phyloP scores from a whole-genome alignment of 2,888 invertebrate genomes.

The Fragum sueziense region DNA sequence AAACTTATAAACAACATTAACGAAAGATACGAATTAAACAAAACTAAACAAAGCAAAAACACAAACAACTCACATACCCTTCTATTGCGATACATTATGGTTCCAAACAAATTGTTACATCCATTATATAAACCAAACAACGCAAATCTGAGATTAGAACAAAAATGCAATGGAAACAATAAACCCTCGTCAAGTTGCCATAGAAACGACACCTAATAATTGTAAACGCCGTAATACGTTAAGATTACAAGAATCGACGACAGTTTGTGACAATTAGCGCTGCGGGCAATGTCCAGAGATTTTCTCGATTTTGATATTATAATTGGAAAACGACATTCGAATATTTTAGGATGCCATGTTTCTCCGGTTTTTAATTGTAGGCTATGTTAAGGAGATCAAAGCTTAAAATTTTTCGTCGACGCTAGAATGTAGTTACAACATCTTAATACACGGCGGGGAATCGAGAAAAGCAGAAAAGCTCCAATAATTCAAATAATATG shows the following conservation, averaged over 20 bases:
- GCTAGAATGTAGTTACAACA: no score
- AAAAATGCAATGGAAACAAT: neutral
- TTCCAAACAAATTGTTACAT: neutral
- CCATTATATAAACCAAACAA: neutral
- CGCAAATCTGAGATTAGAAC: neutral
- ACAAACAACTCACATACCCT: neutral
- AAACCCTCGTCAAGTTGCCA: neutral
- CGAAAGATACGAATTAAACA: no score
- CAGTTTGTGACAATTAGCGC: neutral
- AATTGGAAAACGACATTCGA: no score
- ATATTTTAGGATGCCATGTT: no score
- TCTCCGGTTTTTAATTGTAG: no score
- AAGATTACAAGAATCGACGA: neutral
- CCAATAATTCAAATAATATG: no score
- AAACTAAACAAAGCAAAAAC: neutral
- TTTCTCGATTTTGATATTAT: neutral
- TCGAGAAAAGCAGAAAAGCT: no score
- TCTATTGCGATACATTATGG: neutral
- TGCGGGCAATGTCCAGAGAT: neutral
- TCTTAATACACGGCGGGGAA: no score
- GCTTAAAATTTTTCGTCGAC: no score
- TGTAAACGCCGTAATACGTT: neutral
- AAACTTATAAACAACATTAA: no score
- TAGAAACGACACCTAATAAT: neutral
- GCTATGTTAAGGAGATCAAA: no score